Evolutionary conservation across 2,797 vertebrate species (phyloP), one percentile per base, ranked within the genome.

Genomic region (Meda fulgida): DNA sequence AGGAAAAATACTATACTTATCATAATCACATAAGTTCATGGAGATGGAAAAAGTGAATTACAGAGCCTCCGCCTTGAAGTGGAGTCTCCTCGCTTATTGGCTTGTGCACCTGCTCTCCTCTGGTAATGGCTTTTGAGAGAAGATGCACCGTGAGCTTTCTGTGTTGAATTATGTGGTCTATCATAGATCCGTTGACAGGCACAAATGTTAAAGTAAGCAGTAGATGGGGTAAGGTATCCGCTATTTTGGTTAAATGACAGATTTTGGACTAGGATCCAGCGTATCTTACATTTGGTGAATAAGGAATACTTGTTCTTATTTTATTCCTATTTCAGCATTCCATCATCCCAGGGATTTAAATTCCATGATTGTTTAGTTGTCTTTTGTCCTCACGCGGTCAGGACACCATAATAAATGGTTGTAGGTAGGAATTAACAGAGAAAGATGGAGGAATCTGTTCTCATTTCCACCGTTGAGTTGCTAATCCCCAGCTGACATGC

Each of bases 401-500:
- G n/a, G 77, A 48, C 51, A 79, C 81, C 46, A 16, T 86, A 21
- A 80, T 84, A 13, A 69, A 84, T 87, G 69, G n/a, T 53, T 53
- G 38, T 46, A 81, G 51, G 67, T 84, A 71, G 65, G 72, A 76
- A 80, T 84, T 75, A 84, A 85, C 26, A 11, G 4, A 40, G 48
- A 65, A 63, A 67, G 71, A 58, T 43, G 58, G 71, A 67, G 80
- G 53, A 76, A 67, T 85, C 38, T 63, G 55, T 78, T 75, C 72
- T 83, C 78, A 84, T 84, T 89, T 85, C 77, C 73, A 60, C 75
- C 19, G 46, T n/a, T 79, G 69, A 80, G 63, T 79, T 84, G 83
- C 85, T 87, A 83, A 87, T 88, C 84, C 85, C 63, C 55, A 84
- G 78, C 63, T 85, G 81, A 84, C 72, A 79, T 67, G 65, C 78